Evolutionary conservation across 1,140 invertebrate species (phyloP), one percentile per base, ranked within the genome.

Genomic region (Trichogramma pretiosum): DNA sequence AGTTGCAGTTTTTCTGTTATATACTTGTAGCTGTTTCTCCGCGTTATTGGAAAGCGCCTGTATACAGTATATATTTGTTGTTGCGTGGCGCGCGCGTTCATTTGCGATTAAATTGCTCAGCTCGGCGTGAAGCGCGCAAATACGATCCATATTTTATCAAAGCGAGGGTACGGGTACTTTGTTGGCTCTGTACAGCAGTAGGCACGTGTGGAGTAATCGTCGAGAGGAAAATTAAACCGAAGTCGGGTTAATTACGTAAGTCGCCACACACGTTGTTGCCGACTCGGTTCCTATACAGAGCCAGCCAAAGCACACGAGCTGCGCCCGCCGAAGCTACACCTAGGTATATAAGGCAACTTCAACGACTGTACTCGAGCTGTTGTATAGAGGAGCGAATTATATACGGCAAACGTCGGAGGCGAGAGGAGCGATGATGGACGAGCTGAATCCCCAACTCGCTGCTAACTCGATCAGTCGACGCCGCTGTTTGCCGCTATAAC

Each of bases 381-480:
- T 72, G 68, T n/a, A 71, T 69, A 61, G 64, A 71, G 64, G 67
- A 68, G 63, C 65, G 41, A 33, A 52, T 56, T n/a, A n/a, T n/a
- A n/a, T n/a, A n/a, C n/a, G n/a, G n/a, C n/a, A n/a, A n/a, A n/a
- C 52, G 16, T 18, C 18, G 36, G 61, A 59, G 67, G 65, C 62
- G 62, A 55, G 56, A 56, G 57, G 56, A 56, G 63, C 65, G 61
- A 68, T 59, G 57, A 59, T 64, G 59, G 55, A 56, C 57, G 57
- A 61, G 55, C 57, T 56, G 64, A 68, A 67, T 65, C 65, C 66
- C 65, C 16, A 62, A 70, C 63, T 65, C 56, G 55, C 56, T 59
- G 67, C 55, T 70, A 72, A 72, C 64, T 67, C 61, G 59, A 72
- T 69, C 64, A 70, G 65, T 69, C 67, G 67, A 64, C 64, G 62